Base-by-base conservation (phyloP, 1,140 invertebrate species). In the Dufourea novaeangliae region DNA sequence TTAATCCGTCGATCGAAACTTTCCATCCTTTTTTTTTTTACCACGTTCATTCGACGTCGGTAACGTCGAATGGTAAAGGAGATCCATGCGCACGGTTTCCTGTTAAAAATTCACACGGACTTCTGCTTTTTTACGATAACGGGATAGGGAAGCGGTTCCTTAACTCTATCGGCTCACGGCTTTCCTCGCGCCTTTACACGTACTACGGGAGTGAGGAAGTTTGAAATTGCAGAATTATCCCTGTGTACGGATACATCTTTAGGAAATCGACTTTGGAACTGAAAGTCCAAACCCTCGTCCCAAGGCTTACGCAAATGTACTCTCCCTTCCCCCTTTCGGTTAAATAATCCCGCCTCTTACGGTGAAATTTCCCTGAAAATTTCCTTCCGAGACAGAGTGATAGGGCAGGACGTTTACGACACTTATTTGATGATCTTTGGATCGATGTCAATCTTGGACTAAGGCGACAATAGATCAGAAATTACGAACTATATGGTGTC, bases 241-340 rank as follows among this genome's bases (percentile, higher is more conserved):
- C 6, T 59, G 22, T 79, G 75, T 68, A 79, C 61, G 62, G 54
- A 79, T 76, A 50, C 44, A 68, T 68, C 56, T 64, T 73, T 62
- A 27, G 34, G 57, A 70, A 62, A 79, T 83, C 69, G 80, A 83
- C 80, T 83, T 83, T 83, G 32, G 29, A 83, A 82, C 64, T 79
- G 29, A 37, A 66, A 83, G 77, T 59, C 56, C 64, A 76, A 79
- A 56, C 59, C 44, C 27, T 63, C 44, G 67, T 71, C 50, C 46
- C 29, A 32, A 27, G 63, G 63, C 75, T 71, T 77, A 62, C 11
- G 41, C n/a, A 63, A 70, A 70, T 71, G 67, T 46, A n/a, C n/a
- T n/a, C n/a, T n/a, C n/a, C n/a, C n/a, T n/a, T n/a, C 14, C 39
- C 68, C 8, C 17, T 44, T n/a, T 14, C 32, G 20, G 32, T 37